Evolutionary conservation across 2,113 vertebrate genomes (phyloP).

Genomic region (Vimba vimba): DNA sequence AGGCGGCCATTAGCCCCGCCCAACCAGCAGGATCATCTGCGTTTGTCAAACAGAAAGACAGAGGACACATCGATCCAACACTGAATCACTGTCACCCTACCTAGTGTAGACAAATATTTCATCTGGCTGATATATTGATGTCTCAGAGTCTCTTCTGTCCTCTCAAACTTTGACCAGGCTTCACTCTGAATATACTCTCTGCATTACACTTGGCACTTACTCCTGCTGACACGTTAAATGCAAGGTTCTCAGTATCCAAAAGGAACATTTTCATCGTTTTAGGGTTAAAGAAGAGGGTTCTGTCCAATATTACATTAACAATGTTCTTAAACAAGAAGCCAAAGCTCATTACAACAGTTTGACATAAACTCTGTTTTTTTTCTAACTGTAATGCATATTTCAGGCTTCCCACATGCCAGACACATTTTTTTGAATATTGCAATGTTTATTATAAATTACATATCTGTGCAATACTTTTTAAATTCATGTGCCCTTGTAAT

Average conservation of each 20-base stretch:
- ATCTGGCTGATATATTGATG: not conserved
- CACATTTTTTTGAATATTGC: not conserved
- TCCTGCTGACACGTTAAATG: slow-evolving; percentile 3
- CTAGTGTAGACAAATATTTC: not conserved
- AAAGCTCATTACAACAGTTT: not conserved
- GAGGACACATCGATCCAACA: not conserved
- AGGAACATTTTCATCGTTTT: not conserved
- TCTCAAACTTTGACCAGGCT: not conserved
- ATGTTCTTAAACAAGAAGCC: not conserved
- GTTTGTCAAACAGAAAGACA: slow-evolving; percentile 28
- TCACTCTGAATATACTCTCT: not conserved
- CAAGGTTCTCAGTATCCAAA: not conserved
- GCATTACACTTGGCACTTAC: not conserved
- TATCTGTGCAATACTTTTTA: too few species aligned
- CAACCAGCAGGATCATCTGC: slow-evolving; percentile 89
- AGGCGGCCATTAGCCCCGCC: slow-evolving; percentile 92
- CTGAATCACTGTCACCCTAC: not conserved
- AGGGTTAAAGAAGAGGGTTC: not conserved
- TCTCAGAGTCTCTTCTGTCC: not conserved
- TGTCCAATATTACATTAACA: not conserved
- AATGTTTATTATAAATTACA: not conserved
- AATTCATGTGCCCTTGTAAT: too few species aligned
- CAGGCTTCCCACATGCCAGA: not conserved
- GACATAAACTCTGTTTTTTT: not conserved
- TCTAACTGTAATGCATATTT: not conserved